Conservation (phyloP, 2,113 vertebrate species). For the Isichthys henryi region DNA sequence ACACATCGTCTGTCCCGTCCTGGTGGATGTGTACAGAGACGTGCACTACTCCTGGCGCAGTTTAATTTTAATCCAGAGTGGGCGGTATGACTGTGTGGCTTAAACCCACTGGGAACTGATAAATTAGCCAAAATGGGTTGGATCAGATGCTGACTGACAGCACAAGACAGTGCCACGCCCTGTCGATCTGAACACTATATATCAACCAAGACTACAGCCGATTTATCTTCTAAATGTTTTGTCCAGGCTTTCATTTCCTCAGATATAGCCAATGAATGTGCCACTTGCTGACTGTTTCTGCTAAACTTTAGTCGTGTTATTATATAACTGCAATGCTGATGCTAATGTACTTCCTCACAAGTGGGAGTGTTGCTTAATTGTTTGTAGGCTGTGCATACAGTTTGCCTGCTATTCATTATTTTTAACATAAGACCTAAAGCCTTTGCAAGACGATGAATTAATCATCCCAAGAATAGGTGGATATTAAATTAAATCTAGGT, state of each 20-base stretch:
- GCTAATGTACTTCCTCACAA: background rate
- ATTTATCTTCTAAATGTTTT: background rate
- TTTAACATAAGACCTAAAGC: constrained; percentile 15
- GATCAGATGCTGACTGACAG: background rate
- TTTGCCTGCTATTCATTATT: background rate
- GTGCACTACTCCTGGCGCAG: background rate
- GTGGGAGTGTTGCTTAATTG: background rate
- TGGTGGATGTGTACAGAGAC: background rate
- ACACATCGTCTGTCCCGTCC: background rate
- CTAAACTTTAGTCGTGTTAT: background rate
- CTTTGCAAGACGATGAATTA: constrained; percentile 33
- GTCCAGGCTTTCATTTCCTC: background rate
- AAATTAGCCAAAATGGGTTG: background rate
- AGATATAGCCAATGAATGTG: background rate
- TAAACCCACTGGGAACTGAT: background rate
- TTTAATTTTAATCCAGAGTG: background rate
- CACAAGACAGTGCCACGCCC: background rate
- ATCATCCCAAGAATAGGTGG: constrained; percentile 35
- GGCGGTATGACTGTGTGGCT: background rate
- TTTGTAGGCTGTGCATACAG: background rate
- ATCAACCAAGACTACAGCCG: background rate
- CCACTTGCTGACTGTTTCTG: background rate
- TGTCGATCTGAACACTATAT: background rate
- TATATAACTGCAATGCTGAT: background rate
- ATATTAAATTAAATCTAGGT: constrained; percentile 33